A percentile compares a stretch with the other conserved stretches of the same genome.
These are phyloP conservation scores for Pseudobourletiella spinata DNA, from an alignment of 1,140 invertebrate genomes.

Conservation along the genomic window DNA sequence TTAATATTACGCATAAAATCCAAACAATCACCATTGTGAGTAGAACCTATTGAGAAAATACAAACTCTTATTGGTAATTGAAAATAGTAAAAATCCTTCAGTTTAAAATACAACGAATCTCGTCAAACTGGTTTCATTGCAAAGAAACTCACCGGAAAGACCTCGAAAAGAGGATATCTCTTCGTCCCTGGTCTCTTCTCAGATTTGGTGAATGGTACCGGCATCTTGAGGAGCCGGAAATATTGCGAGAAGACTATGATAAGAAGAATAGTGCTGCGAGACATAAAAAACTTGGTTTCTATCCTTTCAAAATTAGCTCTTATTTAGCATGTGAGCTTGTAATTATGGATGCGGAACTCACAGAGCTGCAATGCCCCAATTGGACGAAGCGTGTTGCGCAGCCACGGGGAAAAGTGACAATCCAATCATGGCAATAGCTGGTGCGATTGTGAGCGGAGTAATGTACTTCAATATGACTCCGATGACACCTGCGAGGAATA, in stretches of 20 bases:
- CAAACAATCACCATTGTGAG: conserved; percentile 72
- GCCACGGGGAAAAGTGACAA: conserved; percentile 69
- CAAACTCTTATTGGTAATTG: too few species aligned
- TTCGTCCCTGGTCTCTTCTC: conserved; percentile 49
- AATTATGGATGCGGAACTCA: too few species aligned
- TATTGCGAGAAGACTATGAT: conserved; percentile 74
- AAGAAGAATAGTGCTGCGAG: conserved; percentile 70
- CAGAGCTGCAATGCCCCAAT: conserved; percentile 71
- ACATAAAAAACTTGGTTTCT: too few species aligned
- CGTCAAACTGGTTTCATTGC: too few species aligned
- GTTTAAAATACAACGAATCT: too few species aligned
- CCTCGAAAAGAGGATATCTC: conserved; percentile 65
- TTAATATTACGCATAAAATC: conserved; percentile 65
- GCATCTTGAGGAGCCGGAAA: conserved; percentile 57
- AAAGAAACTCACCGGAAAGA: conserved; percentile 64
- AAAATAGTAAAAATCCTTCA: conserved; percentile 12
- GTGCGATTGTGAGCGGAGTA: conserved; percentile 69
- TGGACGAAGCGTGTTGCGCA: conserved; percentile 59
- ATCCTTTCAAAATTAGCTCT: too few species aligned
- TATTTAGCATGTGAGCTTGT: too few species aligned
- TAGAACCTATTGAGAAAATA: conserved; percentile 60
- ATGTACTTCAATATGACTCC: conserved; percentile 62
- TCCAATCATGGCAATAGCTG: conserved; percentile 69
- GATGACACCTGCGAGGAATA: conserved; percentile 53
- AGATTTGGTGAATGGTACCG: conserved; percentile 49